Base-by-base conservation (phyloP, 2,888 invertebrate genomes). In the Apotomis capreana region DNA sequence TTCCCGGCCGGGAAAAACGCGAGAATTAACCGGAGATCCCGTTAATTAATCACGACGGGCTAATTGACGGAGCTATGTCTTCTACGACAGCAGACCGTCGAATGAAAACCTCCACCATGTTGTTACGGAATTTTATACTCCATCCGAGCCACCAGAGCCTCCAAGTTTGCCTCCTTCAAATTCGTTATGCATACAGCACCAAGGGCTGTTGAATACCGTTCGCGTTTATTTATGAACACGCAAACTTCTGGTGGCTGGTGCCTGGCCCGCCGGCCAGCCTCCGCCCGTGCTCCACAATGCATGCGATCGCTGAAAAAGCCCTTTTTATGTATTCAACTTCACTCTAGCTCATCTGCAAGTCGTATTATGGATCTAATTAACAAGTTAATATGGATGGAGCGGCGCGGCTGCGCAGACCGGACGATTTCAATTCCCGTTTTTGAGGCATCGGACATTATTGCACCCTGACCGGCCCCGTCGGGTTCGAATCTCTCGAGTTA, bases 341-440 rank as follows among this genome's bases (percentile, higher is more conserved):
- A 91, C 94, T 84, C 93, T 92, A 92, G 93, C 96, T 96, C 96
- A 96, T 96, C 96, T 96, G 96, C 96, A 96, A 96, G 96, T 96
- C 96, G 95, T 96, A 96, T 96, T 96, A 96, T 96, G 95, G 95
- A 95, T 95, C 96, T 96, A 96, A 96, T 96, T 96, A 96, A 96
- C 96, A 96, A 96, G 96, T 96, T 96, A 96, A 96, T 96, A 96
- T 95, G 96, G 96, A 95, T 95, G 95, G 94, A 94, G 94, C 84
- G 84, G 86, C 93, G 93, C 93, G 93, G 85, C 91, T 91, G 92
- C 92, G 92, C 92, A 86, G 87, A 77, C 79, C 78, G 73, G 75
- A 68, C 15, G 64, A 74, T 74, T 75, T 78, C 79, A 73, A 75
- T 75, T 76, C 76, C 59, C 59, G 80, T 81, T 80, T 80, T 71